These are phyloP conservation scores for Apeira syringaria DNA, from an alignment of 2,888 invertebrate species.

Conservation along the genomic window DNA sequence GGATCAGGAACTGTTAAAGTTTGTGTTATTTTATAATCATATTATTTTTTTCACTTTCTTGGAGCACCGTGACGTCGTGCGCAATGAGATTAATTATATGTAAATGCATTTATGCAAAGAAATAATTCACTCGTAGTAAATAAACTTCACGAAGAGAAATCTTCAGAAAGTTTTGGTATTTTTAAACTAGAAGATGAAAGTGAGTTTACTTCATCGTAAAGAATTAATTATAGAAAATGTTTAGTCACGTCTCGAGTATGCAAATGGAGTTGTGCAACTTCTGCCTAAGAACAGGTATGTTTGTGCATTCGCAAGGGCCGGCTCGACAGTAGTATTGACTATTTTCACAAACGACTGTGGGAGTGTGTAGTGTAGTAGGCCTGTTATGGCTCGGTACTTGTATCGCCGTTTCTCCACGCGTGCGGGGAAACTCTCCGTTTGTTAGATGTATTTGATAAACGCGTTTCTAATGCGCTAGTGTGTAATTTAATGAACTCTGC, in stretches of 20 bases:
- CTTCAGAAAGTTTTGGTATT: conserved; percentile 8
- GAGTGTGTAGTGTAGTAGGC: conserved; percentile 11
- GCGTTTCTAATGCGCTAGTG: conserved; percentile 18
- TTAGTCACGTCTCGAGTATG: too few species aligned
- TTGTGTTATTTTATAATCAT: too few species aligned
- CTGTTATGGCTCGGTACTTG: too few species aligned
- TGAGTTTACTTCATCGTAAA: conserved; percentile 1
- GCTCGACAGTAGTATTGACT: conserved; percentile 1
- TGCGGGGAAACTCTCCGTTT: conserved; percentile 25
- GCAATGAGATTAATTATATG: conserved; percentile 3
- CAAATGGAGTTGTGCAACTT: conserved; percentile 11
- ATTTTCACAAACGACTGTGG: conserved; percentile 3
- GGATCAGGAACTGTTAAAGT: too few species aligned
- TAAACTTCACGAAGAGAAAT: conserved; percentile 10
- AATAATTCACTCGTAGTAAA: too few species aligned
- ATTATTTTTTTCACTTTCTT: conserved; percentile 6
- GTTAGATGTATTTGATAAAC: conserved; percentile 21
- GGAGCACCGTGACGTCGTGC: background rate
- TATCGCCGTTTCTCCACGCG: conserved; percentile 11
- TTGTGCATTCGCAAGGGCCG: conserved; percentile 13
- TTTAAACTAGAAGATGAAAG: conserved; percentile 17
- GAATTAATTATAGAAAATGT: background rate
- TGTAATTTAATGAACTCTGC: conserved; percentile 23
- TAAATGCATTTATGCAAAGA: conserved; percentile 4
- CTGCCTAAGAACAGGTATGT: conserved; percentile 14